phyloP scores from a whole-genome alignment of 2,888 invertebrate species.

The Malthinus seriepunctatus region DNA sequence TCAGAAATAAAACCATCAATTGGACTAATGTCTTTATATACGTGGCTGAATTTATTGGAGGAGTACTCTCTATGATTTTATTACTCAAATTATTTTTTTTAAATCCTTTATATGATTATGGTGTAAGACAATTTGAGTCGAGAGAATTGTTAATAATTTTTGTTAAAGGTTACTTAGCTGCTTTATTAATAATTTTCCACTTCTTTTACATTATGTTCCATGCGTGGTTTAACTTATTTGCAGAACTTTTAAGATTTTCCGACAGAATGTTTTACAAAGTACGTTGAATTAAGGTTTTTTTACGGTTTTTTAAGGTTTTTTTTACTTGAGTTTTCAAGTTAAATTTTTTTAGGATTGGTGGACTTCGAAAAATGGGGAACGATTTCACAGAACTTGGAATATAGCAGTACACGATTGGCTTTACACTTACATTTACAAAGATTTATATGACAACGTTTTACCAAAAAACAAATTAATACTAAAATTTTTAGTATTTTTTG shows the following conservation, averaged over 20 bases:
- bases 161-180: slow-evolving; percentile 76
- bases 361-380: slow-evolving; percentile 81
- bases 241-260: slow-evolving; percentile 85
- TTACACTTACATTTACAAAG: slow-evolving; percentile 85
- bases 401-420: slow-evolving; percentile 94
- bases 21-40: slow-evolving; percentile 75
- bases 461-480: slow-evolving; percentile 57
- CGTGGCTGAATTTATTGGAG: slow-evolving; percentile 72
- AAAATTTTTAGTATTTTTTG: slow-evolving; percentile 69
- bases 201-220: slow-evolving; percentile 85
- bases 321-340: too few species aligned
- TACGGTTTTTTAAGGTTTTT: too few species aligned
- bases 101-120: slow-evolving; percentile 69
- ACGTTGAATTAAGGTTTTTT: too few species aligned
- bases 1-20: slow-evolving; percentile 59
- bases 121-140: slow-evolving; percentile 53
- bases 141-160: slow-evolving; percentile 62
- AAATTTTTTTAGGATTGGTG: slow-evolving; percentile 80
- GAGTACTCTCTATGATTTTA: slow-evolving; percentile 78
- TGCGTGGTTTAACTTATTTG: slow-evolving; percentile 88
- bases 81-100: slow-evolving; percentile 77
- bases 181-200: slow-evolving; percentile 59
- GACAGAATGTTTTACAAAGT: slow-evolving; percentile 83
- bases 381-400: slow-evolving; percentile 92
- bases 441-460: slow-evolving; percentile 57